Conservation (phyloP, 2,797 vertebrate genomes). For the Cossypha dichroa region DNA sequence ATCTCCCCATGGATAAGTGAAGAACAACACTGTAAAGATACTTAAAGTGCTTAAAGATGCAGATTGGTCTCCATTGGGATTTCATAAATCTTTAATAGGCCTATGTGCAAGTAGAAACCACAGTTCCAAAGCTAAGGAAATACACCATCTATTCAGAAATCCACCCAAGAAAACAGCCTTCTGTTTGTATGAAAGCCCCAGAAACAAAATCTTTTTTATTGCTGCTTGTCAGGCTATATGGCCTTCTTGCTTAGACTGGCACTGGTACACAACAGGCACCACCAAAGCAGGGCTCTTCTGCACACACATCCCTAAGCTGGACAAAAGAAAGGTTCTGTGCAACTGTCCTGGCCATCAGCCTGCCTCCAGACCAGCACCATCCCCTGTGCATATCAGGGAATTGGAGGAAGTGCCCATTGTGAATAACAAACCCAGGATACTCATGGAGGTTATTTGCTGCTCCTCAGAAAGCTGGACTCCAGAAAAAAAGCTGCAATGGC, state of each 20-base stretch:
- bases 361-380: background rate
- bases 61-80: background rate
- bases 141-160: background rate
- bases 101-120: background rate
- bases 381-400: background rate
- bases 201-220: background rate
- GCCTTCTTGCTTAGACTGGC: background rate
- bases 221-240: fast-evolving
- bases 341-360: background rate
- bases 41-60: background rate
- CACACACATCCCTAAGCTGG: fast-evolving
- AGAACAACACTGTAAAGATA: background rate
- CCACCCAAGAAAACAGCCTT: background rate
- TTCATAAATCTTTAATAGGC: background rate
- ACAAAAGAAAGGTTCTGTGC: background rate
- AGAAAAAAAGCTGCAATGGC: background rate
- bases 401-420: fast-evolving
- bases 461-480: background rate
- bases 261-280: background rate
- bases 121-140: background rate
- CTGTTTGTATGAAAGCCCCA: background rate
- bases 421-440: background rate
- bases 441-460: background rate
- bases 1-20: background rate
- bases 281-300: background rate